phyloP scores from a whole-genome alignment of 2,888 invertebrate species.

The Drosophila affinis region DNA sequence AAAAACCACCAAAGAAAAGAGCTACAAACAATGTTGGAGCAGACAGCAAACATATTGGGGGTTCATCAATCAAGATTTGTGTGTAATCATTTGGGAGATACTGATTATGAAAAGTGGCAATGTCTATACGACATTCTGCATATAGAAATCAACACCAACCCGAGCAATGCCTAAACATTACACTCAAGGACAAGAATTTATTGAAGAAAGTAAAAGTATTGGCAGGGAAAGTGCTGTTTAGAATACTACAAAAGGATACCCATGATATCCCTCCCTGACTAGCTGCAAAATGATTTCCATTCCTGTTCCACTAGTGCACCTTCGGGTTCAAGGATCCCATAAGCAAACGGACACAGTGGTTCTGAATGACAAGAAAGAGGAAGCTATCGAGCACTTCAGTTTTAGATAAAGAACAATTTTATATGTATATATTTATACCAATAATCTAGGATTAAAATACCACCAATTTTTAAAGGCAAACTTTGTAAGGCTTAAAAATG shows the following conservation, averaged over 20 bases:
- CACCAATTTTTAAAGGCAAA: too few relatives aligned
- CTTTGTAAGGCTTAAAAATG: too few relatives aligned
- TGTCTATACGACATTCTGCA: not conserved
- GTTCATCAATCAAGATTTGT: conserved; percentile 55
- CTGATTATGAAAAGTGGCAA: conserved; percentile 1
- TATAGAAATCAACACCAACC: too few relatives aligned
- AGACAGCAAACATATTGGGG: conserved; percentile 59
- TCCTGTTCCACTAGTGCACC: too few relatives aligned
- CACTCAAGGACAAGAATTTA: not conserved
- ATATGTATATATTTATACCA: too few relatives aligned
- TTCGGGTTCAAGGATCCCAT: not conserved
- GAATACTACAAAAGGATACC: not conserved
- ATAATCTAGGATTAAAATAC: too few relatives aligned
- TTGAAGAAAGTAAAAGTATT: conserved; percentile 1
- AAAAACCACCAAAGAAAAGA: conserved; percentile 36
- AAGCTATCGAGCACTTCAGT: too few relatives aligned
- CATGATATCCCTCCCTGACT: too few relatives aligned
- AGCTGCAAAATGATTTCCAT: too few relatives aligned
- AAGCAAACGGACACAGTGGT: not conserved
- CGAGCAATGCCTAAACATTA: too few relatives aligned
- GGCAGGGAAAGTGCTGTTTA: conserved; percentile 1
- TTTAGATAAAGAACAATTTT: too few relatives aligned
- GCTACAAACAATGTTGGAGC: conserved; percentile 18
- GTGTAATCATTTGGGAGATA: not conserved
- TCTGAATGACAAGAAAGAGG: too few relatives aligned